Evolutionary conservation across 1,140 invertebrate genomes (phyloP), one percentile per base, ranked within the genome.

Genomic region (Lucilia cuprina): DNA sequence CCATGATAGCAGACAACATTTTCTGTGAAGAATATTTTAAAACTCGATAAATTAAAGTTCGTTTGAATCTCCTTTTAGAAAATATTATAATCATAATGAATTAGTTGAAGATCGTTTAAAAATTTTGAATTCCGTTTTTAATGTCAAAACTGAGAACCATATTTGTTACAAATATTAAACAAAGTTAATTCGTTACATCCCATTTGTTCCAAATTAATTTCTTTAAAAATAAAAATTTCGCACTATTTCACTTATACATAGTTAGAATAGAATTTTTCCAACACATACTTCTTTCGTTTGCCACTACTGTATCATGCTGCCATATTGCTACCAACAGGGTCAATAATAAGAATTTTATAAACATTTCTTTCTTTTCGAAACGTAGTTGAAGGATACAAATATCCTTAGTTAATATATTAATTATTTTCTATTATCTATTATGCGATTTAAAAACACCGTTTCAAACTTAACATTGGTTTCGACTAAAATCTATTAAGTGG

Each of bases 1-100:
- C 94, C 95, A 85, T 94, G 94, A 88, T 96, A 96, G 86, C 95
- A 96, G 0, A 95, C 89, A 12, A 95, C 87, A 83, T 92, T 87
- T 84, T 93, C 93, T 93, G 86, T 80, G 86, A 87, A 83, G 84
- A 82, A 30, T n/a, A n/a, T n/a, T n/a, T n/a, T n/a, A n/a, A n/a
- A n/a, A n/a, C n/a, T n/a, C n/a, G n/a, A n/a, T n/a, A n/a, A n/a
- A n/a, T n/a, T n/a, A 50, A 34, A 60, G 14, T 41, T 41, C 5
- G 5, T 41, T 41, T 7, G 0, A 41, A 5, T 41, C 10, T 30
- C 25, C 25, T 30, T 30, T 30, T 3, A 30, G 25, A 30, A 41
- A 41, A 41, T 41, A 41, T 8, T 41, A 41, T 8, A 41, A 3
- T 41, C 5, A 41, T 41, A 41, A 41, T 5, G 7, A 41, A 41